phyloP scores from a whole-genome alignment of 2,888 invertebrate genomes.

The Trilocha varians region DNA sequence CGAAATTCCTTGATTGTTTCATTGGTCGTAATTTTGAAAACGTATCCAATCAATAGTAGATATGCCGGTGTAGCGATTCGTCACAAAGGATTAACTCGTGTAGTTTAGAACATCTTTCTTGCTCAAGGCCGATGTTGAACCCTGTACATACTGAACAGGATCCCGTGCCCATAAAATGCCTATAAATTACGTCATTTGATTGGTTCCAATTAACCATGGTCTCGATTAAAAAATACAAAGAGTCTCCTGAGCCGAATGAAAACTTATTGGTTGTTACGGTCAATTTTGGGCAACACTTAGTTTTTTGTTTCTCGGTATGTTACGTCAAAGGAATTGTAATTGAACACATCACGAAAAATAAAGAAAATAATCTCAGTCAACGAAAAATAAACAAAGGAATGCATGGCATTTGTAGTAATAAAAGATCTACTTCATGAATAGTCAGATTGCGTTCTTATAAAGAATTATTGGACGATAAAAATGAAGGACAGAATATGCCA shows the following conservation, averaged over 20 bases:
- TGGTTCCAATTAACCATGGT: conserved; percentile 62
- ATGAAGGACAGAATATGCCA: too few relatives aligned
- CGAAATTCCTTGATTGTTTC: too few relatives aligned
- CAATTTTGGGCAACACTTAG: conserved; percentile 38
- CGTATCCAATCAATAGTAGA: conserved; percentile 51
- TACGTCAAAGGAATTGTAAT: conserved; percentile 10
- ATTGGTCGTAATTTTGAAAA: conserved; percentile 40
- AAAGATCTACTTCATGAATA: too few relatives aligned
- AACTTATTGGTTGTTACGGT: conserved; percentile 33
- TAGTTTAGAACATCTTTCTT: conserved; percentile 10
- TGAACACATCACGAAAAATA: too few relatives aligned
- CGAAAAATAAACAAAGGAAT: too few relatives aligned
- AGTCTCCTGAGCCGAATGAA: conserved; percentile 29
- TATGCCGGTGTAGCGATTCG: conserved; percentile 48
- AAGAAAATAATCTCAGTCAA: too few relatives aligned
- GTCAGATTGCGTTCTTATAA: too few relatives aligned
- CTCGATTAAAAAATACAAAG: conserved; percentile 51
- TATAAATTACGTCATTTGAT: conserved; percentile 65
- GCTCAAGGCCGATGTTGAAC: conserved; percentile 42
- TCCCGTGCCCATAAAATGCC: conserved; percentile 34
- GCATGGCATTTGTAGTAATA: too few relatives aligned
- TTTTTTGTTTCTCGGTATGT: conserved; percentile 14
- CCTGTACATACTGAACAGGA: conserved; percentile 26
- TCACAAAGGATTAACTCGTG: conserved; percentile 49
- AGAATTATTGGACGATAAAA: too few relatives aligned